A percentile compares a stretch with the other conserved stretches of the same genome.
Evolutionary conservation across 2,113 vertebrate genomes (phyloP).

Genomic region (Tricholaema leucomelas): DNA sequence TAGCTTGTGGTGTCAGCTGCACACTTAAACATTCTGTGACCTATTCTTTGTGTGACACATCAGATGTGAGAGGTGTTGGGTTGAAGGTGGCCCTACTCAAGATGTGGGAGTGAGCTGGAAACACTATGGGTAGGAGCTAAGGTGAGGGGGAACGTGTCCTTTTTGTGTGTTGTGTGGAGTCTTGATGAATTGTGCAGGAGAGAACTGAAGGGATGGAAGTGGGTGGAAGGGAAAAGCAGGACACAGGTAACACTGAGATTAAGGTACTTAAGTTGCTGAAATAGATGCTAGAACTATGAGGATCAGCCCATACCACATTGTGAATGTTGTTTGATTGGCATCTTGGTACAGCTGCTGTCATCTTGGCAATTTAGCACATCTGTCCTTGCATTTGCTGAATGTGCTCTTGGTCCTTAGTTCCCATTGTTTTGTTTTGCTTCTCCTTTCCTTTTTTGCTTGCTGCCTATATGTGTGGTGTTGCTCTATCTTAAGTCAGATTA

Average conservation of each 20-base stretch:
- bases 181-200: neutral
- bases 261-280: neutral
- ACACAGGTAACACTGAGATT: neutral
- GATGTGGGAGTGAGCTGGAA: neutral
- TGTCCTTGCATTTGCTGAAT: neutral
- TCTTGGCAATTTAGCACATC: neutral
- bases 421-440: no score
- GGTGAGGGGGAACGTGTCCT: fast-evolving
- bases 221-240: neutral
- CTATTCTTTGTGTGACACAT: neutral
- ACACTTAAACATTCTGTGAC: fast-evolving
- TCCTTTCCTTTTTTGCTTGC: neutral
- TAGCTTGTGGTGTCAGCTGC: neutral
- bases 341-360: neutral
- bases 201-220: neutral
- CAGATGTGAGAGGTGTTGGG: neutral
- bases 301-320: neutral
- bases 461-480: neutral
- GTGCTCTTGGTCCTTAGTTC: neutral
- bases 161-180: neutral
- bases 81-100: neutral
- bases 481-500: neutral
- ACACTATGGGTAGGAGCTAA: fast-evolving
- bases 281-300: neutral
- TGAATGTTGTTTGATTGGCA: neutral